A percentile compares a stretch with the other conserved stretches of the same genome.
phyloP scores from a whole-genome alignment of 2,888 invertebrate species.

The Rhimphoctona megacephalus region DNA sequence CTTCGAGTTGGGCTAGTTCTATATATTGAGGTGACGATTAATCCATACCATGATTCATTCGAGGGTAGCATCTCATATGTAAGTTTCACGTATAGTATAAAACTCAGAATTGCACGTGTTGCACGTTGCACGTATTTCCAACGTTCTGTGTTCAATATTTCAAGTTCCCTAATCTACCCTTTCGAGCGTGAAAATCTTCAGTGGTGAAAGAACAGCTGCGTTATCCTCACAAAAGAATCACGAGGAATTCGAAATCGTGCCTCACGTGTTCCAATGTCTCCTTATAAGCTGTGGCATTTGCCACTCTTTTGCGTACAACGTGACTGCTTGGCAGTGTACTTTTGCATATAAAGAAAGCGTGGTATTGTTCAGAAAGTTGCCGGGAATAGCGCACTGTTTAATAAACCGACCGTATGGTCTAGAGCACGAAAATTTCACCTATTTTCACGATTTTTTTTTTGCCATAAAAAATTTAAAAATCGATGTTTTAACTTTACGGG shows the following conservation, averaged over 20 bases:
- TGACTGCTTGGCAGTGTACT: no score
- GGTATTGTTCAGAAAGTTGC: no score
- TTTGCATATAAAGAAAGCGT: no score
- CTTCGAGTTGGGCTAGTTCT: neutral
- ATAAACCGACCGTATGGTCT: no score
- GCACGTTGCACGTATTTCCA: neutral
- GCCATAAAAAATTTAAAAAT: no score
- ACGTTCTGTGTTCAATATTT: conserved; percentile 9
- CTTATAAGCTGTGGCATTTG: no score
- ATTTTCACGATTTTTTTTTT: no score
- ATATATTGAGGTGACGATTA: neutral
- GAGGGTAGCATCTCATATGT: neutral
- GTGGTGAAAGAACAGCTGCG: conserved; percentile 50
- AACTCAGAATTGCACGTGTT: conserved; percentile 9
- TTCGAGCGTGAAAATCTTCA: neutral
- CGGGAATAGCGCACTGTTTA: no score
- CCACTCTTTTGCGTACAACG: no score
- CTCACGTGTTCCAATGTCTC: conserved; percentile 30
- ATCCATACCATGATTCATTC: neutral
- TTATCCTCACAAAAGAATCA: conserved; percentile 36
- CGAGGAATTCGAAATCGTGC: conserved; percentile 36
- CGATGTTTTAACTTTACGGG: no score
- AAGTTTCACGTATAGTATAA: neutral
- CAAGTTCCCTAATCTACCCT: conserved; percentile 5
- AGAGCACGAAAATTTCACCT: no score